Conservation (phyloP, 30 jellyfish, hydroid and myxozoan species). For the Hydra vulgaris region DNA sequence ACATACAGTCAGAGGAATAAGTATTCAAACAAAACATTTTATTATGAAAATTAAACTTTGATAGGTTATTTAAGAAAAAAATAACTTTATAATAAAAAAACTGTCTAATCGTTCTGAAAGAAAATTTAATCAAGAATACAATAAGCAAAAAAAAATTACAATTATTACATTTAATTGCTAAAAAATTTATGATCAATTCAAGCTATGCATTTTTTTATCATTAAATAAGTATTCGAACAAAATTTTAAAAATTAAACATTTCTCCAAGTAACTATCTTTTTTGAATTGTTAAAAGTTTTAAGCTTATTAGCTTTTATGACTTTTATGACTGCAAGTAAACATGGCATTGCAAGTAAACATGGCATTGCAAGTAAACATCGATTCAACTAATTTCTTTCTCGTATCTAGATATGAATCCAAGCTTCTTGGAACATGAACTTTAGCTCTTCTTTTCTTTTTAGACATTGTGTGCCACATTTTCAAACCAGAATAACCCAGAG, state of each 20-base stretch:
- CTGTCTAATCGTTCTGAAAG: no score
- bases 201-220: not conserved
- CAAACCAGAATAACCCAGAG: not conserved
- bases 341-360: not conserved
- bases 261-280: not conserved
- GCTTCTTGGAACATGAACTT: not conserved
- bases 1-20: no score
- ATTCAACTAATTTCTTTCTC: not conserved
- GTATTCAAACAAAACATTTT: no score
- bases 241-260: no score
- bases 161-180: no score
- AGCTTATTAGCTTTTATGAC: not conserved
- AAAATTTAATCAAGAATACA: no score
- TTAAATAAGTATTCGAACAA: not conserved
- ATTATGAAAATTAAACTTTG: no score
- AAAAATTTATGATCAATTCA: no score
- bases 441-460: not conserved
- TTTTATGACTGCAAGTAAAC: not conserved
- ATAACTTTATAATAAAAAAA: no score
- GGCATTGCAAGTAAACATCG: not conserved
- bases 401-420: not conserved
- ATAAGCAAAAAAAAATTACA: no score
- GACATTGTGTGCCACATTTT: not conserved
- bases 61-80: no score
- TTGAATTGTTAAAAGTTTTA: not conserved